Evolutionary conservation across 2,113 vertebrate genomes (phyloP).

Genomic region (Holacanthus passer): DNA sequence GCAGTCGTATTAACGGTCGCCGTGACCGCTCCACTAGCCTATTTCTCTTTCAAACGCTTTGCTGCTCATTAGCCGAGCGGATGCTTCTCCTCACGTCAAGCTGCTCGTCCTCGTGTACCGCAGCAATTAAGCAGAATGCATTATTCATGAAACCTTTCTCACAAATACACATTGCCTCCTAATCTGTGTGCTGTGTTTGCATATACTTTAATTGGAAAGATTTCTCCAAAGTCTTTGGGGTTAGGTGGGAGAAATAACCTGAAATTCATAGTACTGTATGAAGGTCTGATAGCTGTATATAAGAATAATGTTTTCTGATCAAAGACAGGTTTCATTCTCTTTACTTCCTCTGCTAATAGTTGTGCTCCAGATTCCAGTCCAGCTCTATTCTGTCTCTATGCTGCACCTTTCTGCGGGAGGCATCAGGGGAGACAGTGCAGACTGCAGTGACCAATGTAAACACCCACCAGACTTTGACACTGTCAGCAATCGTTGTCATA

Average conservation of each 20-base stretch:
- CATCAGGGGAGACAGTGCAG: slow-evolving; percentile 17
- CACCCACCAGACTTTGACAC: slow-evolving; percentile 57
- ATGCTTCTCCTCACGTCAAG: slow-evolving; percentile 70
- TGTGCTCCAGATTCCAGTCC: background rate
- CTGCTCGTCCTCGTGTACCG: slow-evolving; percentile 67
- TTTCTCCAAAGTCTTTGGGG: slow-evolving; percentile 62
- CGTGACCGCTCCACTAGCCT: slow-evolving; percentile 45
- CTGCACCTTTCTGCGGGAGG: slow-evolving; percentile 36
- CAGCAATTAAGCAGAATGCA: slow-evolving; percentile 79
- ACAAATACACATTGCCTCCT: slow-evolving; percentile 66
- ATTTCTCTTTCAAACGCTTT: slow-evolving; percentile 66
- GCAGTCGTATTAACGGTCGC: slow-evolving; percentile 49
- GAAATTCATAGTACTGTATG: background rate
- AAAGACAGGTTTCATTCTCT: slow-evolving; percentile 13
- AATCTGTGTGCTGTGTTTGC: slow-evolving; percentile 75
- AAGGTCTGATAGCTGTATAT: slow-evolving; percentile 15
- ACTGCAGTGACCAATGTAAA: slow-evolving; percentile 47
- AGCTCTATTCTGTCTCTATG: background rate
- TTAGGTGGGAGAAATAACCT: slow-evolving; percentile 23
- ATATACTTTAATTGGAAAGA: slow-evolving; percentile 76
- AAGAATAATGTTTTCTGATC: slow-evolving; percentile 1
- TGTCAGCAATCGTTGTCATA: slow-evolving; percentile 65
- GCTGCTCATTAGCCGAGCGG: slow-evolving; percentile 74
- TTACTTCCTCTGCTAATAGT: slow-evolving; percentile 11
- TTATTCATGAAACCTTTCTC: slow-evolving; percentile 80